Base-by-base conservation (phyloP, 30 jellyfish, hydroid and myxozoan species). In the Clytia hemisphaerica region DNA sequence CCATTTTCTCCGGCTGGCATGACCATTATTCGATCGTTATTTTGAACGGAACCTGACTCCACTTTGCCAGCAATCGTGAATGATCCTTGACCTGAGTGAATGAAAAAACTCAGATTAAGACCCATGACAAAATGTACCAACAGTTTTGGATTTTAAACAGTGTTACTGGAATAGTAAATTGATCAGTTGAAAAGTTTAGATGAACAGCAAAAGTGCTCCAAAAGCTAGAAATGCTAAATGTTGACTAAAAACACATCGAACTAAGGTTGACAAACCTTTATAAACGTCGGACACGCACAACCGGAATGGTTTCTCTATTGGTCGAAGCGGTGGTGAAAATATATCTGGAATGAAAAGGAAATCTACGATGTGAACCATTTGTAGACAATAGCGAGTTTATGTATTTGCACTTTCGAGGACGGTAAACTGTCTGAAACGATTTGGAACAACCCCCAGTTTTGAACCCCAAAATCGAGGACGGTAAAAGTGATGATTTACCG, bases 1-100 rank as follows among this genome's bases (percentile, higher is more conserved):
- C 97, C 97, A 22, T 63, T 76, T 37, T 88, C 97, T 26, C 75
- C 85, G 18, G 94, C 94, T 6, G 97, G 97, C 97, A 88, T 88
- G 6, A 88, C 65, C 48, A 88, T 58, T 19, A 88, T 80, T 60
- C 49, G 69, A 47, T 75, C 93, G 40, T 92, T 93, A 69, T 88
- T 88, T 34, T 79, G 93, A 35, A 88, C 93, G 30, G 50, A 76
- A 2, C 97, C 97, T 10, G 94, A 67, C 61, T 88, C 97, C 0
- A 88, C 84, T 74, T 88, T 88, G 1, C 97, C 97, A 73, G 97
- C 97, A 29, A 88, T 94, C 49, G 76, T 71, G 66, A 88, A 88
- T 30, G 97, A 93, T n/a, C 97, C 89, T 75, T 78, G 96, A 32
- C 96, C 96, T 85, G 36, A 5, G 30, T 2, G 19, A 24, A 7